Base-by-base conservation (phyloP, 1,140 invertebrate genomes). In the Mya arenaria region DNA sequence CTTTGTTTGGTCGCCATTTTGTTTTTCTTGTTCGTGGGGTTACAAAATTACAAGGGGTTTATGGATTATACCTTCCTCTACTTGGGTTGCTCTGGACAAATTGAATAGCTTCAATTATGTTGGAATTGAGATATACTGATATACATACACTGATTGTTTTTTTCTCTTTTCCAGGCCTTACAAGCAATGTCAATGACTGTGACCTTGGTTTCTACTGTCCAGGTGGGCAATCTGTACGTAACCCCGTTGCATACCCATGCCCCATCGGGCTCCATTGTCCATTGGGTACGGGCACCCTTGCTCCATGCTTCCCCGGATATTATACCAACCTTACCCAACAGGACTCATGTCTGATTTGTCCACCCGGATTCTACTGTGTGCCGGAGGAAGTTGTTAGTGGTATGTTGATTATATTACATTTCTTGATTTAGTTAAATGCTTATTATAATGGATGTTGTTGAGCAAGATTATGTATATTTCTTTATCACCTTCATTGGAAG, bases 191-290 rank as follows among this genome's bases (percentile, higher is more conserved):
- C 52, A 90, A 74, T 65, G 83, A 86, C 34, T 92, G 91, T 86
- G 87, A 89, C 69, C 41, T 87, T 63, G 91, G 91, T 0, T 92
- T 89, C 84, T 92, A 91, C 79, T 92, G 91, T 71, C 89, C 90
- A 28, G 90, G 89, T 32, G 88, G 88, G 15, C 75, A 88, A 37
- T 30, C 44, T 74, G 89, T 90, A 8, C 84, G 87, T 0, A 89
- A 89, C 63, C 91, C 91, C 28, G 66, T 83, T 23, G 86, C 78
- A 41, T 89, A 87, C 36, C 87, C 86, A 10, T 92, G 91, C 80
- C 87, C 89, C 4, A 89, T 91, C 78, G 91, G 90, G 58, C 84
- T 91, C 39, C 88, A 92, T 73, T 92, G 91, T 84, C 90, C 90
- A 39, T 28, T 75, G 3, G 91, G 90, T 19, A 90, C 86, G 66